A percentile compares a stretch with the other conserved stretches of the same genome.
Conservation (phyloP, 2,113 vertebrate genomes). For the mouse (Mus musculus) region DNA sequence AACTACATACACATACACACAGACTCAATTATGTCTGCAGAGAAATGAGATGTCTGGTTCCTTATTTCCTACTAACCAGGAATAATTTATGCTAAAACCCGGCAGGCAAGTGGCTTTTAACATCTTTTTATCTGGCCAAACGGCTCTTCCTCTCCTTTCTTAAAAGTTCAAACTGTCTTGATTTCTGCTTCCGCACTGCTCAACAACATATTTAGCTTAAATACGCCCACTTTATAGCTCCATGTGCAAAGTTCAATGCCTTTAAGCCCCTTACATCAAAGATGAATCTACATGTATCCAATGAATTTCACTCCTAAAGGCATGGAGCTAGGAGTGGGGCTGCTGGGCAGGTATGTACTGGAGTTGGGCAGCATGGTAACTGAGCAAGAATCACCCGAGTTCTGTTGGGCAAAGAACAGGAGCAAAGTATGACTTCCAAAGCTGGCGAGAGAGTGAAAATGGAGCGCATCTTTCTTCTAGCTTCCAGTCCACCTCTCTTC, state of each 20-base stretch:
- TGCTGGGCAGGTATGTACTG: no score
- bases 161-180: not conserved
- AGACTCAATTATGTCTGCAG: not conserved
- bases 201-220: not conserved
- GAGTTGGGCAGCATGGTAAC: not conserved
- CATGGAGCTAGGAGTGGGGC: not conserved
- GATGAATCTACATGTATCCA: not conserved
- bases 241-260: not conserved
- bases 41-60: not conserved
- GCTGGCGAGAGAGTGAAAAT: not conserved
- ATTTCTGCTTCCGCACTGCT: not conserved
- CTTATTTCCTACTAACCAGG: not conserved
- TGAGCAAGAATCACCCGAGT: not conserved
- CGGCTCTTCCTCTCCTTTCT: not conserved
- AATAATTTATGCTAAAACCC: not conserved
- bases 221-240: not conserved
- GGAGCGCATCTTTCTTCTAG: not conserved
- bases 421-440: not conserved
- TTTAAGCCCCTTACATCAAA: not conserved
- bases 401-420: not conserved
- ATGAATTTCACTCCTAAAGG: not conserved
- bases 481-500: not conserved
- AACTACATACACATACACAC: not conserved
- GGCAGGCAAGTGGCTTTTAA: not conserved
- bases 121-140: not conserved